Conservation (phyloP, 2,888 invertebrate genomes). For the Brachypterus glaber region DNA sequence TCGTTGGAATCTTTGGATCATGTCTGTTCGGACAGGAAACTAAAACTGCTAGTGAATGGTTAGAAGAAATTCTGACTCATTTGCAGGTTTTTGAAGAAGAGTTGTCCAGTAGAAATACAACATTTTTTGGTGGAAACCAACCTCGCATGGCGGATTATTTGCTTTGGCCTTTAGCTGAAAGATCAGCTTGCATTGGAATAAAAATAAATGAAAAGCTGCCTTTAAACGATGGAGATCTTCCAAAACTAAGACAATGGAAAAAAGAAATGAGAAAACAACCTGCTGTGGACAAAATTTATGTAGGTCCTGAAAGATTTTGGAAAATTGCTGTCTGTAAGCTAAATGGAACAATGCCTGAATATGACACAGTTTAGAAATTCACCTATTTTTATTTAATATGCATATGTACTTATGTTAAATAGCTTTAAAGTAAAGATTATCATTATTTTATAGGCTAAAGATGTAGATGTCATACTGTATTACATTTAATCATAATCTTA, state of each 20-base stretch:
- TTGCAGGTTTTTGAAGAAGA: slow-evolving; percentile 34
- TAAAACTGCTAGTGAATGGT: slow-evolving; percentile 31
- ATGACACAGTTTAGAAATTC: slow-evolving; percentile 23
- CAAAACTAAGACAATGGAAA: slow-evolving; percentile 29
- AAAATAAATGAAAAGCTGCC: slow-evolving; percentile 28
- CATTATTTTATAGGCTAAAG: no score
- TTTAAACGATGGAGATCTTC: slow-evolving; percentile 26
- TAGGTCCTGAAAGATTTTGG: slow-evolving; percentile 31
- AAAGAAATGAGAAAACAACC: slow-evolving; percentile 29
- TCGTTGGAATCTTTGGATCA: slow-evolving; percentile 25
- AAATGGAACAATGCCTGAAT: slow-evolving; percentile 26
- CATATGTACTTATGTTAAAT: no score
- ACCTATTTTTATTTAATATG: not conserved
- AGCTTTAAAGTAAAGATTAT: no score
- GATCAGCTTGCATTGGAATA: slow-evolving; percentile 26
- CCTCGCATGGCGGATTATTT: slow-evolving; percentile 37
- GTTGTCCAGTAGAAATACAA: slow-evolving; percentile 26
- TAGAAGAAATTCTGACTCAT: slow-evolving; percentile 26
- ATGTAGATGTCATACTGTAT: no score
- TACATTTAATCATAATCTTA: no score
- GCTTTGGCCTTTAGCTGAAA: slow-evolving; percentile 37
- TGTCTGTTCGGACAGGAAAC: slow-evolving; percentile 24
- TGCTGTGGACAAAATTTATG: slow-evolving; percentile 26
- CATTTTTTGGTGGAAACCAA: slow-evolving; percentile 33
- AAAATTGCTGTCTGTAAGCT: slow-evolving; percentile 27